Percentiles rank a stretch among this genome's conserved stretches.
Conservation (phyloP, 2,888 invertebrate genomes). For the Pterostichus madidus region DNA sequence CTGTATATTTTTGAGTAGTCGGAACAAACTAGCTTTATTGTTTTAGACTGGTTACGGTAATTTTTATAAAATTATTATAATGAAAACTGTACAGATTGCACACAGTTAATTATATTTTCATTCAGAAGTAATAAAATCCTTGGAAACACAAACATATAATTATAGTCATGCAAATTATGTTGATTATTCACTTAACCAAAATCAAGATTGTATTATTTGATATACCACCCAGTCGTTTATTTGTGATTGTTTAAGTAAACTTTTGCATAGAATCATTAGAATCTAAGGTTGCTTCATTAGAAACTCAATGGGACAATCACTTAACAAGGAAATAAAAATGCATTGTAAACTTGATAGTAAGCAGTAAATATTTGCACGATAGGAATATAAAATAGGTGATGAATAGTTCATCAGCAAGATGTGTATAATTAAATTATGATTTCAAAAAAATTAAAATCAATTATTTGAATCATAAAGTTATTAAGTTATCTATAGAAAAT, state of each 20-base stretch:
- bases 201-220: conserved; percentile 51
- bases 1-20: no score
- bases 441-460: no score
- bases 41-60: no score
- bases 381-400: conserved; percentile 6
- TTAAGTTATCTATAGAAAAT: no score
- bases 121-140: conserved; percentile 32
- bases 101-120: conserved; percentile 19
- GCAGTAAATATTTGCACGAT: neutral
- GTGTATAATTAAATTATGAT: no score
- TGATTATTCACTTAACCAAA: conserved; percentile 54
- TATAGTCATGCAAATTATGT: conserved; percentile 45
- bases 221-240: conserved; percentile 41
- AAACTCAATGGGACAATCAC: conserved; percentile 42
- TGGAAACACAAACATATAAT: conserved; percentile 46
- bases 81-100: conserved; percentile 5
- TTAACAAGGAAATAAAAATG: conserved; percentile 28
- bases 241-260: conserved; percentile 46
- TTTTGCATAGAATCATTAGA: conserved; percentile 25
- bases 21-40: no score
- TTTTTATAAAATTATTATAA: conserved; percentile 17
- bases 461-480: no score
- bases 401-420: no score
- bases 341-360: conserved; percentile 21
- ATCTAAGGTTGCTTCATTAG: conserved; percentile 46